Evolutionary conservation across 2,797 vertebrate species (phyloP), one percentile per base, ranked within the genome.

Genomic region (Gallinago solitaria): DNA sequence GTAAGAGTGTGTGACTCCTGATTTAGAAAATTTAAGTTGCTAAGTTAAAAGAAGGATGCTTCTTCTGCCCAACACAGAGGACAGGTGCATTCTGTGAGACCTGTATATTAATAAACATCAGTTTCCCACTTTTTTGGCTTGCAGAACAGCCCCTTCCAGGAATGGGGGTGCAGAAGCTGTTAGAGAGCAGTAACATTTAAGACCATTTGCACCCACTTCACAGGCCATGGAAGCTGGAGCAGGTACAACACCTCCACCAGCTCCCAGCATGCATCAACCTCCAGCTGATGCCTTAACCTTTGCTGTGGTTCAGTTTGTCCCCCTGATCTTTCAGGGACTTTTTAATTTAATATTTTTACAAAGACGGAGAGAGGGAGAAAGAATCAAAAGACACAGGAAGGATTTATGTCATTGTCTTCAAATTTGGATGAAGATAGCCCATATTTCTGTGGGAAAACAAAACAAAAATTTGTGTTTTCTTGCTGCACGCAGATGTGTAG

Each of bases 1-100:
- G 5, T 68, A 89, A 24, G 20, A 56, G 1, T 12, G 32, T n/a
- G 68, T 16, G 30, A 45, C 79, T 50, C 35, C 35, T 65, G 43
- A 77, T 82, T 74, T 74, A 54, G 24, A 76, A 24, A 51, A 89
- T 27, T 28, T 30, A 71, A 77, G 35, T 60, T 83, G 16, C 9
- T 61, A 48, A 39, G 20, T 61, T 83, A 64, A 39, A 51, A 83
- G 32, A 67, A 53, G 7, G 21, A 45, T 23, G 45, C 45, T 50
- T 33, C 17, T 53, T 48, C 51, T 81, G 28, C 7, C 9, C 3
- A 4, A n/a, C 1, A 1, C 1, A 12, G 25, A 57, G 30, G 27
- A 51, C 7, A 74, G 30, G 11, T 25, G 7, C 6, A 30, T 33
- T 71, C 68, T 71, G 24, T 12, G 5, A 60, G 45, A 27, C 3